These are phyloP conservation scores for Mormyrus iriodes DNA, from an alignment of 2,113 vertebrate species.

Conservation along the genomic window DNA sequence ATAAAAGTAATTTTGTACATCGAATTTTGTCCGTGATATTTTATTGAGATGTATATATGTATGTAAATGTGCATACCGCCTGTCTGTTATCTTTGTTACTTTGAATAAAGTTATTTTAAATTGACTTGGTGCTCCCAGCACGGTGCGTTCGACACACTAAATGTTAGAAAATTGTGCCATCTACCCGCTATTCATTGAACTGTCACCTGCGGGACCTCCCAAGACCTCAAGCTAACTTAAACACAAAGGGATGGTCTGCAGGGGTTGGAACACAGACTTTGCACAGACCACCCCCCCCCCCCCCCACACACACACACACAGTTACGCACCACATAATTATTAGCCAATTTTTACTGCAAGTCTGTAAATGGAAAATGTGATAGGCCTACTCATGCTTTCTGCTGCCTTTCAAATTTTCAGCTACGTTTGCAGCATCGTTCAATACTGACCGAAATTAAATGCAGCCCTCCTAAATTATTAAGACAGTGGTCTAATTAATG, in stretches of 20 bases:
- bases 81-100: constrained; percentile 10
- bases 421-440: background rate
- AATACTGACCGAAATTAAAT: background rate
- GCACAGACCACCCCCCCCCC: constrained; percentile 35
- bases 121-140: constrained; percentile 40
- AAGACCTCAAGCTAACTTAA: constrained; percentile 75
- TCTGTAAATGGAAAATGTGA: background rate
- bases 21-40: constrained; percentile 61
- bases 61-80: background rate
- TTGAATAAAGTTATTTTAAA: constrained; percentile 4
- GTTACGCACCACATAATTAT: background rate
- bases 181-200: constrained; percentile 96
- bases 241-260: constrained; percentile 53
- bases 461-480: background rate
- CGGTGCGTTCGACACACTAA: constrained; percentile 75
- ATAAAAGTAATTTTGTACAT: constrained; percentile 4
- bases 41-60: constrained; percentile 69
- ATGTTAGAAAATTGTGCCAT: constrained; percentile 99
- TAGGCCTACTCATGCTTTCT: background rate
- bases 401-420: background rate
- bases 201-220: constrained; percentile 83
- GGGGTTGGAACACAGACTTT: constrained; percentile 40
- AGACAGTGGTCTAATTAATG: background rate
- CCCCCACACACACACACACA: background rate
- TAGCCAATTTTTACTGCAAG: background rate